Evolutionary conservation across 2,888 invertebrate species (phyloP).

Genomic region (Caenorhabditis doughertyi): DNA sequence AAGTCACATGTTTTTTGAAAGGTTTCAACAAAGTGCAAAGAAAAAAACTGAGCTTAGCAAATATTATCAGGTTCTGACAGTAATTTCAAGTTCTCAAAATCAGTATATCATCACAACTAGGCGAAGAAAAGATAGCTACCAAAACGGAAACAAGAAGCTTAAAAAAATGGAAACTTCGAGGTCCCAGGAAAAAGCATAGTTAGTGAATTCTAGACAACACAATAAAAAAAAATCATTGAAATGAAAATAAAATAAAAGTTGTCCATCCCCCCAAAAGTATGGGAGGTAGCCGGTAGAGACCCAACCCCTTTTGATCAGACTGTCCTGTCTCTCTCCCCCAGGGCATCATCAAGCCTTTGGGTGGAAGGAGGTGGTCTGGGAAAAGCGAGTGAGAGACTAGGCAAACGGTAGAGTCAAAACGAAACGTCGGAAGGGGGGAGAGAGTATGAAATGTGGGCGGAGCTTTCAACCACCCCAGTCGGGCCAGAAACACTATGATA

Average conservation of each 20-base stretch:
- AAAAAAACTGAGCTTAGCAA: no score
- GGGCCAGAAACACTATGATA: constrained; percentile 61
- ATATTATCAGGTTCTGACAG: no score
- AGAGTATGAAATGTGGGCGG: no score
- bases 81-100: no score
- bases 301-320: constrained; percentile 8
- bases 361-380: constrained; percentile 19
- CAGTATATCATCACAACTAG: no score
- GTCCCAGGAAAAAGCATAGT: no score
- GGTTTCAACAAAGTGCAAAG: no score
- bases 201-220: background rate
- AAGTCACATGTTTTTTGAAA: no score
- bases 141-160: no score
- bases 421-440: constrained; percentile 28
- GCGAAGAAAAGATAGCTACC: no score
- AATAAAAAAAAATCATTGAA: constrained; percentile 5
- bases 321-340: constrained; percentile 27
- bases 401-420: constrained; percentile 44
- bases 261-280: background rate
- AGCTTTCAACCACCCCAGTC: constrained; percentile 20
- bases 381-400: constrained; percentile 38
- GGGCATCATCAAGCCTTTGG: constrained; percentile 16
- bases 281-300: constrained; percentile 9
- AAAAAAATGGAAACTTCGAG: background rate
- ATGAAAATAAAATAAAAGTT: constrained; percentile 31